Base-by-base conservation (phyloP, 2,113 vertebrate genomes). In the Cichladusa arquata region DNA sequence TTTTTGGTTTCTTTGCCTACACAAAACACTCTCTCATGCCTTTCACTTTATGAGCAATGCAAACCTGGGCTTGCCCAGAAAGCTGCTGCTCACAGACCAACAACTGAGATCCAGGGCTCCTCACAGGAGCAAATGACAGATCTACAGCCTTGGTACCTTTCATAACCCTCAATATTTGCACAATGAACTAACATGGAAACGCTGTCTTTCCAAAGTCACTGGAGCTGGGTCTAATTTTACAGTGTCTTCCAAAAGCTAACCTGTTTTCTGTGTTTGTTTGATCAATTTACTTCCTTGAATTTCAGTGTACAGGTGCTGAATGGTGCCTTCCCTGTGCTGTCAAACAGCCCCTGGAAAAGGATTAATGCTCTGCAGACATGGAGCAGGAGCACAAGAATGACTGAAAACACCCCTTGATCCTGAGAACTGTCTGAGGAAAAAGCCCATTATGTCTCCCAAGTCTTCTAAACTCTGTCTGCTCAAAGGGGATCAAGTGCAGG, bases 1-100 rank as follows among this genome's bases (percentile, higher is more conserved):
- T 90, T 92, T 69, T 71, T 90, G 14, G 47, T 40, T 90, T 93
- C 69, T 67, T 93, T 74, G 62, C 65, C 58, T 54, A 44, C 61
- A 89, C 28, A 72, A 81, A 95, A 83, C 62, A 86, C 69, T 82
- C 57, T 85, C 70, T 72, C 62, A 29, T 25, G 65, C 54, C 50
- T 72, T 81, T 70, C 38, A 42, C 14, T 94, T 90, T 33, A 60
- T 17, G 31, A 91, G 92, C 61, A 65, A 7, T 33, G 54, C 90
- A 95, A 92, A 96, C 80, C 83, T 56, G 61, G 71, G 65, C 94
- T 65, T 88, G 69, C 70, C 65, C 76, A 86, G 72, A 88, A 84
- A 91, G 61, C 45, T 88, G 74, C 56, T 78, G 42, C 93, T 91
- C 60, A 38, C 78, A 84, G 71, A 91, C 81, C 88, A 88, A 76